phyloP scores from a whole-genome alignment of 2,888 invertebrate genomes.

The Sisyra nigra region DNA sequence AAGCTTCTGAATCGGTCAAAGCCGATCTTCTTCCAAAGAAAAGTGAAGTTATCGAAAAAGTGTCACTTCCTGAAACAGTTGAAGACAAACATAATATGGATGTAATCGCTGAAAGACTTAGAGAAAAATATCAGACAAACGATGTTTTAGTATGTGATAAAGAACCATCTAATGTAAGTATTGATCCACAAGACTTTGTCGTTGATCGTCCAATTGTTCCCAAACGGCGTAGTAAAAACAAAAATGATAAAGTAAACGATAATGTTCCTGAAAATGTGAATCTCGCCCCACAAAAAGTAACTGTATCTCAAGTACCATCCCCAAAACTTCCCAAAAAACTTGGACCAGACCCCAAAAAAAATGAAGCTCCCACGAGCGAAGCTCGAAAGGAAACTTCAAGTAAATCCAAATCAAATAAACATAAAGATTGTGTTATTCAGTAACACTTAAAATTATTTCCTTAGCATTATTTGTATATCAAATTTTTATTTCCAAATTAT shows the following conservation, averaged over 20 bases:
- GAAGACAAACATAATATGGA: neutral
- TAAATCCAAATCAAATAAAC: constrained; percentile 16
- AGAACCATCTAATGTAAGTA: too few relatives aligned
- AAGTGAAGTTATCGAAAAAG: too few relatives aligned
- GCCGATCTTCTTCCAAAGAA: neutral
- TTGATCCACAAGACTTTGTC: too few relatives aligned
- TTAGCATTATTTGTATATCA: neutral
- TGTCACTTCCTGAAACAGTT: neutral
- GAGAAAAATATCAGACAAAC: too few relatives aligned
- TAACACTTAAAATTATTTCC: constrained; percentile 13
- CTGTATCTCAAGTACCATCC: constrained; percentile 10
- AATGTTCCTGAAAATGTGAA: constrained; percentile 14
- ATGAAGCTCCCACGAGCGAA: constrained; percentile 11
- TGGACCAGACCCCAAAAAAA: constrained; percentile 9
- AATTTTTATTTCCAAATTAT: too few relatives aligned
- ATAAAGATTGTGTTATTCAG: constrained; percentile 23
- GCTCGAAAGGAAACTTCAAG: constrained; percentile 5
- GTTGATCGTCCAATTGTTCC: too few relatives aligned
- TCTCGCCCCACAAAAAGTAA: constrained; percentile 9
- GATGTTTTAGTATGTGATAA: too few relatives aligned
- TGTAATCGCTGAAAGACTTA: neutral
- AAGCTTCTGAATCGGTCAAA: neutral
- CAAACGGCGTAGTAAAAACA: too few relatives aligned
- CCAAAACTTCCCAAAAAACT: constrained; percentile 7
- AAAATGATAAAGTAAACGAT: neutral